Percentiles rank a stretch among this genome's conserved stretches.
phyloP scores from a whole-genome alignment of 2,888 invertebrate species.

The Microplitis deprimator region DNA sequence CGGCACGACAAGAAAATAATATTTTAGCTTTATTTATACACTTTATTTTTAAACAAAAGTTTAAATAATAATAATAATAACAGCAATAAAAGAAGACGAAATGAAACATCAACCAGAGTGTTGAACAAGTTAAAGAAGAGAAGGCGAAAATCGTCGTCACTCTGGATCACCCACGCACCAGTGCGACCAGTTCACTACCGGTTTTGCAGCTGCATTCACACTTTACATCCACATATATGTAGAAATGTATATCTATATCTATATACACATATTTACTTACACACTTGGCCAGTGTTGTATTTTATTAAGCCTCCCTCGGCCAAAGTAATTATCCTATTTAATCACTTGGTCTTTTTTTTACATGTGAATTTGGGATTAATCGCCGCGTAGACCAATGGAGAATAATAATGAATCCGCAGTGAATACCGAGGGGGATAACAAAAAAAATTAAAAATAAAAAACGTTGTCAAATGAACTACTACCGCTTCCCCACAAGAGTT shows the following conservation, averaged over 20 bases:
- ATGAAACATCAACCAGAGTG: background rate
- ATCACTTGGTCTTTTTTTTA: constrained; percentile 35
- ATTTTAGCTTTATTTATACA: background rate
- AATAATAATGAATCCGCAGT: constrained; percentile 14
- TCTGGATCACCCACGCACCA: constrained; percentile 49
- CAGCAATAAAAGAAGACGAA: background rate
- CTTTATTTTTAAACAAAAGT: background rate
- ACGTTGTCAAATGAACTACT: background rate
- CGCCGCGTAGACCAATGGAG: constrained; percentile 8
- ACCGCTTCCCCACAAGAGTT: background rate
- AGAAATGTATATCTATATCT: too few relatives aligned
- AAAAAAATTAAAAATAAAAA: constrained; percentile 6
- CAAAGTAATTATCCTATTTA: constrained; percentile 41
- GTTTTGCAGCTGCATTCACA: constrained; percentile 55
- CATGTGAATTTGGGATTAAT: constrained; percentile 12
- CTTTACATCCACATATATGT: constrained; percentile 1
- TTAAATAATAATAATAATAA: background rate
- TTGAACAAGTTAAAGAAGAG: background rate
- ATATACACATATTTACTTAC: background rate
- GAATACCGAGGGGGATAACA: background rate
- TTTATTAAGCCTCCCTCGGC: constrained; percentile 6
- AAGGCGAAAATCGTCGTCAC: constrained; percentile 25
- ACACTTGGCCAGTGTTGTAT: background rate
- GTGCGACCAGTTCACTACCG: constrained; percentile 53
- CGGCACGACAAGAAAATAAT: background rate